Conservation (phyloP, 2,888 invertebrate species). For the Rotaria socialis region DNA sequence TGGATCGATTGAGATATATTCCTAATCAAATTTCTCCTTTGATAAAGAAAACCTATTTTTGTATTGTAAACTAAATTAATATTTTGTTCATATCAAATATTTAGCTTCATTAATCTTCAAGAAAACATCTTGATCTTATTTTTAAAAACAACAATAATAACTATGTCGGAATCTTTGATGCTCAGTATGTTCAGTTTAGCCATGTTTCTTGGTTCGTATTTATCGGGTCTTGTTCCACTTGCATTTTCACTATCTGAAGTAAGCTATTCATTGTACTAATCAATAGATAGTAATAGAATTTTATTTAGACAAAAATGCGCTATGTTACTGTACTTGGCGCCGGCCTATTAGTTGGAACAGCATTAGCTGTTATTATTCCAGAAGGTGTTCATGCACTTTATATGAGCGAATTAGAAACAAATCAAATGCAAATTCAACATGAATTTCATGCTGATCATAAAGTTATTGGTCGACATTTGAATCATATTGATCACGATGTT, state of each 20-base stretch:
- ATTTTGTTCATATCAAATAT: no score
- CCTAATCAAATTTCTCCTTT: no score
- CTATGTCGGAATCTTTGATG: background rate
- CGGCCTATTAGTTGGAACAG: conserved; percentile 91
- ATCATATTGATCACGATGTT: background rate
- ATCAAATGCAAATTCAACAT: conserved; percentile 23
- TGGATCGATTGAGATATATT: background rate
- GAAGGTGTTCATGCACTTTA: conserved; percentile 74
- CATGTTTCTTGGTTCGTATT: conserved; percentile 90
- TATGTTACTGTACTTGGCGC: conserved; percentile 93
- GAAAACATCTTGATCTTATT: no score
- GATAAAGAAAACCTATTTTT: no score
- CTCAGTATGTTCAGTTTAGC: conserved; percentile 63
- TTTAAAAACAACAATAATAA: background rate
- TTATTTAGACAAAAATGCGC: conserved; percentile 79
- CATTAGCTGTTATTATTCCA: conserved; percentile 92
- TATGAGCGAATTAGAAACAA: conserved; percentile 37
- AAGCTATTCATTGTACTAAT: conserved; percentile 51
- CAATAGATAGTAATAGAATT: background rate
- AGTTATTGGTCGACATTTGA: background rate
- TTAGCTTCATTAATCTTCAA: no score
- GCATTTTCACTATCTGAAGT: conserved; percentile 92
- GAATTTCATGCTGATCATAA: background rate
- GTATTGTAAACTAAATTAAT: no score
- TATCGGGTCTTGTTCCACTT: conserved; percentile 80